Conservation (phyloP, 2,113 vertebrate genomes). For the Orycteropus afer region DNA sequence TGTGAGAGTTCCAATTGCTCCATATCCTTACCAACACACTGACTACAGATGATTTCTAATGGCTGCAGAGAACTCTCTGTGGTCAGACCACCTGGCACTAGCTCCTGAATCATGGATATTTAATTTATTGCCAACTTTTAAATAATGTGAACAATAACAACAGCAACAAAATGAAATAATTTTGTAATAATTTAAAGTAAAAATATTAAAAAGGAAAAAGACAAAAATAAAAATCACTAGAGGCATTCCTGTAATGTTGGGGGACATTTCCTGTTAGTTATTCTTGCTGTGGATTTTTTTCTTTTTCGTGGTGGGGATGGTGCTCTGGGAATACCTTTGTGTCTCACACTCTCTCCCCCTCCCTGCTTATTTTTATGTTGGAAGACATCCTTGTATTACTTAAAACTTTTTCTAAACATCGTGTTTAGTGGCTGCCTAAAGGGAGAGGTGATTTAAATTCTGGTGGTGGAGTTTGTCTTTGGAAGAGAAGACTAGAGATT, state of each 20-base stretch:
- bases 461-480: conserved; percentile 18
- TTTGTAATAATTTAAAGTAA: not conserved
- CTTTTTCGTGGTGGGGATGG: not conserved
- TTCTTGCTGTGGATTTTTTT: not conserved
- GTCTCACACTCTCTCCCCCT: not conserved
- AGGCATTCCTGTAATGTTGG: not conserved
- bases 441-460: conserved; percentile 37
- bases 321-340: not conserved
- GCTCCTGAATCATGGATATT: not conserved
- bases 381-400: not conserved
- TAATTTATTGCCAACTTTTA: not conserved
- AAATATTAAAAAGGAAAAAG: conserved; percentile 30
- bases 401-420: not conserved
- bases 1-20: not conserved
- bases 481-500: not conserved
- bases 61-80: not conserved
- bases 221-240: not conserved
- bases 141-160: not conserved
- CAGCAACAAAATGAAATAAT: not conserved
- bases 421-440: not conserved
- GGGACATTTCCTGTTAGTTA: not conserved
- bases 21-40: not conserved
- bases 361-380: not conserved
- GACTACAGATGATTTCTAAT: not conserved
- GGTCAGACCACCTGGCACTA: not conserved